Conservation (phyloP, 2,113 vertebrate genomes). For the Lycaon pictus region DNA sequence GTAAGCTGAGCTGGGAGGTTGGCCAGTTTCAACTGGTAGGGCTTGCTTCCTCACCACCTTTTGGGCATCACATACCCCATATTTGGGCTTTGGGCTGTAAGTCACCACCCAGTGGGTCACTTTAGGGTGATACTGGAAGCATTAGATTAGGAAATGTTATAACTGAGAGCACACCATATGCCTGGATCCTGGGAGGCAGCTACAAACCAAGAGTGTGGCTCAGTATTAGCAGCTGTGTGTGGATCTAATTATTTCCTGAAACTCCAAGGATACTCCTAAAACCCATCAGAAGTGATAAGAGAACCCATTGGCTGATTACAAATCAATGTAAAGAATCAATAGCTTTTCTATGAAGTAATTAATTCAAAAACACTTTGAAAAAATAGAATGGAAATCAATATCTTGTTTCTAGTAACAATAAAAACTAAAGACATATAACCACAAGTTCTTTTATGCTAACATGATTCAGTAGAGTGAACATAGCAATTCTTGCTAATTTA, state of each 20-base stretch:
- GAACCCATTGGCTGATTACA: neutral
- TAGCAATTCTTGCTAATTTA: neutral
- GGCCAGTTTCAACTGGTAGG: neutral
- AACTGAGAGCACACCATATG: rapidly evolving
- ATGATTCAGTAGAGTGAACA: neutral
- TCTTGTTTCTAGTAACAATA: neutral
- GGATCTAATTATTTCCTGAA: neutral
- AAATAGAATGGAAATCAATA: neutral
- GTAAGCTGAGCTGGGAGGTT: neutral
- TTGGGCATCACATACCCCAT: neutral
- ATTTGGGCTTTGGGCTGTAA: neutral
- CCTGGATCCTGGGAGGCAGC: neutral
- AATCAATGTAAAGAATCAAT: neutral
- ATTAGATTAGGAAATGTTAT: neutral
- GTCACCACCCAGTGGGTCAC: neutral
- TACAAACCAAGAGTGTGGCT: rapidly evolving
- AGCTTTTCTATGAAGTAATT: neutral
- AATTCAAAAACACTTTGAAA: neutral
- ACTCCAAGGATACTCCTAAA: neutral
- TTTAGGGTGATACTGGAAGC: neutral
- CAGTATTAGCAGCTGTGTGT: neutral
- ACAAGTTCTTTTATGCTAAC: neutral
- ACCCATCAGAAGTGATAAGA: too few species aligned
- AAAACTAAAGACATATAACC: neutral
- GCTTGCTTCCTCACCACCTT: neutral